These are phyloP conservation scores for Aphis gossypii DNA, from an alignment of 1,140 invertebrate species.

Conservation along the genomic window DNA sequence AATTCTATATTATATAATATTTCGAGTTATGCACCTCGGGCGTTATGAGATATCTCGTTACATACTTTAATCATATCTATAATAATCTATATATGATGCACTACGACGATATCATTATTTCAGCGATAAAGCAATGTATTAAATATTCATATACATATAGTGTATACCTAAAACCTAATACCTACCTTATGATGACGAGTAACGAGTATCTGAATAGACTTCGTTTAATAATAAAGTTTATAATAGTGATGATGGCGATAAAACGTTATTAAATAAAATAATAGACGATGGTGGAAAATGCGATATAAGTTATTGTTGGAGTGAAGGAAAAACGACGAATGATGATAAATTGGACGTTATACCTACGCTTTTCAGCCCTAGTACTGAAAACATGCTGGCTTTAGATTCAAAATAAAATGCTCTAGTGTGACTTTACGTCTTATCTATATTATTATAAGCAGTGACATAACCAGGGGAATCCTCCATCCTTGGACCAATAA, in stretches of 20 bases:
- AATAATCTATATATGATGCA: neutral
- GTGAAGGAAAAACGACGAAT: neutral
- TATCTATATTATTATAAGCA: neutral
- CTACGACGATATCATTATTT: neutral
- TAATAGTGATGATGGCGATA: neutral
- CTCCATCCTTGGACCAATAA: neutral
- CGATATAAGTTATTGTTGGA: neutral
- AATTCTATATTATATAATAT: neutral
- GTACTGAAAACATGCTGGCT: neutral
- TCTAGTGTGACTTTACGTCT: neutral
- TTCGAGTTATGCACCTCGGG: neutral
- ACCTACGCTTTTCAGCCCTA: neutral
- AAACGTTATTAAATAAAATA: neutral
- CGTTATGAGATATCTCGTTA: slow-evolving; percentile 32
- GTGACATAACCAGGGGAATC: neutral
- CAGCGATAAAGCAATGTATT: neutral
- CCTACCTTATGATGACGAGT: neutral
- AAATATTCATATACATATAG: neutral
- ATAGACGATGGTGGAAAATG: neutral
- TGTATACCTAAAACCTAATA: neutral
- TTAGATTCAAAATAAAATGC: neutral
- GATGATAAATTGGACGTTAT: neutral
- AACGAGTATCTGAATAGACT: neutral
- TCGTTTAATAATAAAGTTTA: neutral
- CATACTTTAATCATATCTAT: neutral